Evolutionary conservation across 64 coral and sea anemone species (phyloP).

Genomic region (Stichodactyla helianthus): DNA sequence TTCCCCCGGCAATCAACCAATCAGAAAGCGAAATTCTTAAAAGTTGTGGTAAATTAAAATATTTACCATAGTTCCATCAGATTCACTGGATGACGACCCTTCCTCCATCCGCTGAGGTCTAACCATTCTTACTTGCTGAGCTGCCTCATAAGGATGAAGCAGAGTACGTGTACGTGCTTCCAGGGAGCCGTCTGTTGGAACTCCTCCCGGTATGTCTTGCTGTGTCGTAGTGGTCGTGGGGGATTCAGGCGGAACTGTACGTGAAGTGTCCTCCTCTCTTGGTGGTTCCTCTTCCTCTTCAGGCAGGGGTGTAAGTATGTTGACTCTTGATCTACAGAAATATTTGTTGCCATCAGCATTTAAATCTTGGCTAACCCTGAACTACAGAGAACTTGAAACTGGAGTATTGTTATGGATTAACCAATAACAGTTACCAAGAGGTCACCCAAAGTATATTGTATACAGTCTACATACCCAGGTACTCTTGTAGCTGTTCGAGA

Average conservation of each 20-base stretch:
- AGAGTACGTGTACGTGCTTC: slow-evolving; percentile 20
- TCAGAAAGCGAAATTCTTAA: too few species aligned
- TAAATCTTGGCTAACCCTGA: too few species aligned
- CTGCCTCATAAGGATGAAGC: slow-evolving; percentile 47
- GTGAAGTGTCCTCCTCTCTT: background rate
- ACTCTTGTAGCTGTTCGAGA: background rate
- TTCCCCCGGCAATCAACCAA: too few species aligned
- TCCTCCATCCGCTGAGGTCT: background rate
- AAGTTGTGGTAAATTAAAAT: background rate
- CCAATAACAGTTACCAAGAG: too few species aligned
- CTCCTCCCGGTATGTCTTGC: background rate
- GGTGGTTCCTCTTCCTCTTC: slow-evolving; percentile 18
- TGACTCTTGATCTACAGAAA: background rate
- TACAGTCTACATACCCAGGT: background rate
- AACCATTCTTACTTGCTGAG: slow-evolving; percentile 19
- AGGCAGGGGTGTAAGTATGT: slow-evolving; percentile 4
- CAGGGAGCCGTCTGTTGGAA: background rate
- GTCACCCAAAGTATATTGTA: too few species aligned
- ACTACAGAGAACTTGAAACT: too few species aligned
- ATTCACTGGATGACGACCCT: background rate
- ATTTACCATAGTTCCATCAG: background rate
- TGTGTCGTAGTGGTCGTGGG: background rate
- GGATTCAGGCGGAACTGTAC: background rate
- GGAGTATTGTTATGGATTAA: too few species aligned
- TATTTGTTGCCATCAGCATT: background rate